A percentile compares a stretch with the other conserved stretches of the same genome.
Conservation (phyloP, 2,797 vertebrate species). For the Erpetoichthys calabaricus region DNA sequence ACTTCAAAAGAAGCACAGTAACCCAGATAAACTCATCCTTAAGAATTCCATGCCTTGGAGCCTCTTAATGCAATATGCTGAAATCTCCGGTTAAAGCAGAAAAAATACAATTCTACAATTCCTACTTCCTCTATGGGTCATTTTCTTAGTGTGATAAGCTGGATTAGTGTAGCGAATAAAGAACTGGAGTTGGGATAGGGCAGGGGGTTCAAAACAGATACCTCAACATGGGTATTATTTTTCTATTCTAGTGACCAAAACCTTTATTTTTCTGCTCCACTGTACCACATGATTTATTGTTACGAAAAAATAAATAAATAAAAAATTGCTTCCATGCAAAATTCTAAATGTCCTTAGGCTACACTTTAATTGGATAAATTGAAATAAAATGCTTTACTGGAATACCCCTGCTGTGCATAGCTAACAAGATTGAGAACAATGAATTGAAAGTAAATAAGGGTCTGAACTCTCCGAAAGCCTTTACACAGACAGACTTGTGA, state of each 20-base stretch:
- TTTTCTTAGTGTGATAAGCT: too few relatives aligned
- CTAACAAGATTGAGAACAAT: conserved; percentile 18
- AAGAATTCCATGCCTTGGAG: too few relatives aligned
- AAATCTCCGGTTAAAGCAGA: too few relatives aligned
- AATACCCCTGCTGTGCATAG: conserved; percentile 12
- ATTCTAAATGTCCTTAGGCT: conserved; percentile 12
- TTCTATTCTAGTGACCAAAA: not conserved
- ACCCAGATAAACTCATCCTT: too few relatives aligned
- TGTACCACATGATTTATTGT: conserved; percentile 10
- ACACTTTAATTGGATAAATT: conserved; percentile 23
- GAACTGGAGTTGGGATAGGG: too few relatives aligned
- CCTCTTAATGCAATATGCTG: too few relatives aligned
- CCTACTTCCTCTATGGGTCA: too few relatives aligned
- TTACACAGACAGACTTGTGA: too few relatives aligned
- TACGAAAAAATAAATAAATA: not conserved
- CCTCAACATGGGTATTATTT: not conserved
- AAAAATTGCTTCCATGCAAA: conserved; percentile 2
- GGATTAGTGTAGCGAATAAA: too few relatives aligned
- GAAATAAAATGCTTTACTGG: conserved; percentile 20
- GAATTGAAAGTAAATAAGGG: conserved; percentile 13
- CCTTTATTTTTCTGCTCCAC: not conserved
- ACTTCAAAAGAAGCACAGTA: too few relatives aligned
- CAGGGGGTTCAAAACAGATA: not conserved
- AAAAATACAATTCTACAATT: too few relatives aligned
- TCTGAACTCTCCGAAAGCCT: not conserved